These are phyloP conservation scores for Dissostichus mawsoni DNA, from an alignment of 2,113 vertebrate species.

Conservation along the genomic window DNA sequence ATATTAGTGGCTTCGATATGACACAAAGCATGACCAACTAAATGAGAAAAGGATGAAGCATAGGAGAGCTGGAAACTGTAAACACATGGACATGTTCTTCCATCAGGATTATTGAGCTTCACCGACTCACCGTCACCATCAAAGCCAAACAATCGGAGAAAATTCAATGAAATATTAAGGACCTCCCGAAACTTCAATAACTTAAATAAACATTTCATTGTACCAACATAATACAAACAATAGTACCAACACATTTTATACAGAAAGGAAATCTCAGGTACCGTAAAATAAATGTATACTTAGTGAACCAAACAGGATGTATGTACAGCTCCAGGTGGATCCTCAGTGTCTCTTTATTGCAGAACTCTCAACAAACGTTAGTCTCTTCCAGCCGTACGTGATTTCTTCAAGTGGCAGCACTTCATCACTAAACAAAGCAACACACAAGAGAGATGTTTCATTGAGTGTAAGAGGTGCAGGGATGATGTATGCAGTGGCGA, in stretches of 20 bases:
- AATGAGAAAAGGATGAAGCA: conserved; percentile 29
- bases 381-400: background rate
- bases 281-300: conserved; percentile 39
- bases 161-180: conserved; percentile 39
- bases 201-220: conserved; percentile 37
- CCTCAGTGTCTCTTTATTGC: conserved; percentile 31
- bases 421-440: conserved; percentile 56
- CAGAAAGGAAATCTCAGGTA: conserved; percentile 21
- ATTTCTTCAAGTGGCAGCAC: background rate
- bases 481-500: too few species aligned
- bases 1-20: conserved; percentile 28
- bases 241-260: conserved; percentile 6
- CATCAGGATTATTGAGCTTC: conserved; percentile 40
- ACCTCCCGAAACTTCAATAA: conserved; percentile 31
- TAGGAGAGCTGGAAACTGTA: conserved; percentile 26
- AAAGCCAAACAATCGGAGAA: conserved; percentile 5
- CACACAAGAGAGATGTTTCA: background rate
- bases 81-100: conserved; percentile 32
- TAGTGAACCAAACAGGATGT: conserved; percentile 24
- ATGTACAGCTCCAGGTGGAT: conserved; percentile 43
- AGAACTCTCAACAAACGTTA: background rate
- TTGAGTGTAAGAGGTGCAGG: background rate
- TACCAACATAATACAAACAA: conserved; percentile 32
- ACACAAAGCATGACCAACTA: conserved; percentile 6
- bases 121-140: conserved; percentile 9